Evolutionary conservation across 2,888 invertebrate genomes (phyloP), one percentile per base, ranked within the genome.

Genomic region (Tuta absoluta): DNA sequence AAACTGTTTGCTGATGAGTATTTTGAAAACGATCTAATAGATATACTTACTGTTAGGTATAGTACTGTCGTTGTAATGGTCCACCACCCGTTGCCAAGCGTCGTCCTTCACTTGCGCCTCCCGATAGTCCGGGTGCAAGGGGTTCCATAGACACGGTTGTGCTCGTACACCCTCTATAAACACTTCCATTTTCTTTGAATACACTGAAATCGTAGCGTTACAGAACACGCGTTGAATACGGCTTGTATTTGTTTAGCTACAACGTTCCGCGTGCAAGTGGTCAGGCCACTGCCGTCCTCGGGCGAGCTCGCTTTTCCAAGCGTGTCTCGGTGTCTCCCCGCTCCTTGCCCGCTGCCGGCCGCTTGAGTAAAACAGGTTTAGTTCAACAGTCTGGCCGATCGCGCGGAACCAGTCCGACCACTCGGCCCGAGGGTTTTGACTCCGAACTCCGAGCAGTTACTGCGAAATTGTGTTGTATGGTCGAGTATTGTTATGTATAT

Each of bases 141-240:
- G 89, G 67, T 91, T 88, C 90, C 90, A 91, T 1, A 91, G 71
- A 67, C 89, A 89, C 11, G 87, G 88, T 62, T 89, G 82, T 21
- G 75, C 70, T 51, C 89, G 82, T 12, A 91, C 89, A 19, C 80
- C 79, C 75, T 87, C 86, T 74, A 91, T 90, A 64, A 90, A 87
- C 60, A 75, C 75, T 72, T 89, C 85, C 90, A 90, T 90, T 37
- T 4, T 53, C 45, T 45, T 45, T 2, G 17, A 45, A 17, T 5
- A n/a, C 45, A 45, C 45, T 45, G 45, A 45, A 45, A 14, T 14
- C 41, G 14, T 14, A 41, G 17, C 41, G 41, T 41, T 41, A 1
- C 1, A 17, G 17, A 17, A 45, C n/a, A 4, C 53, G 28, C n/a
- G 24, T 24, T 24, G 12, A 49, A 19, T 49, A 11, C 21, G 17